phyloP scores from a whole-genome alignment of 2,113 vertebrate genomes.

The Cyanistes caeruleus region DNA sequence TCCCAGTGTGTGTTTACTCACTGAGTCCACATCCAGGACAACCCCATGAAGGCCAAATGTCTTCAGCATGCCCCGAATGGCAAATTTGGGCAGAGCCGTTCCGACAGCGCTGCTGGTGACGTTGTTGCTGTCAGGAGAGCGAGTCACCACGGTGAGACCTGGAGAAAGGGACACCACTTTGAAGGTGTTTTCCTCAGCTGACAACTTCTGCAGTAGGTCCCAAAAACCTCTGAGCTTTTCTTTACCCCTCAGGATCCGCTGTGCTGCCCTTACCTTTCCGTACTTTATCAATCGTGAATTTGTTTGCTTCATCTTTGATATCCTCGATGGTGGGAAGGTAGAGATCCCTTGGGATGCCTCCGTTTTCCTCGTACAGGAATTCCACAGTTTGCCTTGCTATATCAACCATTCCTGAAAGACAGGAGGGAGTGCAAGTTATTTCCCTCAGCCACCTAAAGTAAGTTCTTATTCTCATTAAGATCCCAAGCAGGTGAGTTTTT shows the following conservation, averaged over 20 bases:
- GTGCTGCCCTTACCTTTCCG: conserved; percentile 87
- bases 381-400: conserved; percentile 97
- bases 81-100: conserved; percentile 94
- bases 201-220: neutral
- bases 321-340: conserved; percentile 98
- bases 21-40: conserved; percentile 94
- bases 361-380: conserved; percentile 97
- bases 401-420: conserved; percentile 89
- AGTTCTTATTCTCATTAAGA: neutral
- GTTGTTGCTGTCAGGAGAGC: conserved; percentile 94
- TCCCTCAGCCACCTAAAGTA: neutral
- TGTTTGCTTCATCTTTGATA: conserved; percentile 98
- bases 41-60: conserved; percentile 95
- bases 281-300: conserved; percentile 99
- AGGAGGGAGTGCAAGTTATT: neutral
- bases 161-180: neutral
- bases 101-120: conserved; percentile 87
- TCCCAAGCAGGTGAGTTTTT: neutral
- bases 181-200: neutral
- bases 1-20: conserved; percentile 64
- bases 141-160: conserved; percentile 95
- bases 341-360: conserved; percentile 95
- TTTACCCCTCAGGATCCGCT: neutral
- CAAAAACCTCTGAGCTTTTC: neutral
- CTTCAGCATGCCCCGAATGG: conserved; percentile 96